Base-by-base conservation (phyloP, 2,113 vertebrate genomes). In the Amblyornis subalaris region DNA sequence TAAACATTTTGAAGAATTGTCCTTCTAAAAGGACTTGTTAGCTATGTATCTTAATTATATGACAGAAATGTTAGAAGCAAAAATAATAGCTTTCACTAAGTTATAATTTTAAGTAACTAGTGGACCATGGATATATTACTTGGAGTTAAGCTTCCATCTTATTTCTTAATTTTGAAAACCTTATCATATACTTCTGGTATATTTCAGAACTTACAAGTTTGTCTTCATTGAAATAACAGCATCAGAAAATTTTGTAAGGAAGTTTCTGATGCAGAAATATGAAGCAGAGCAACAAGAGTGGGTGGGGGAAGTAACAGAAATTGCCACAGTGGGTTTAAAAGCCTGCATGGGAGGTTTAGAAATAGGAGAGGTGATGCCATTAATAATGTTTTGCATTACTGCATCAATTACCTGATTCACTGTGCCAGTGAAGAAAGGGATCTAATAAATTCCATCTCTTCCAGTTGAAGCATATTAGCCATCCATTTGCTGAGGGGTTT, bases 391-490 rank as follows among this genome's bases (percentile, higher is more conserved):
- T 96, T 94, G 76, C 76, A 73, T 95, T 92, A 51, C 65, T 89
- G 87, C 81, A 95, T 96, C 93, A 95, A 93, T 96, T 96, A 94
- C 89, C 64, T 94, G 80, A 57, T 82, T 94, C 83, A 54, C 31
- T 58, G 18, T 91, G 93, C 83, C 55, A 69, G 22, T 81, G 84
- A 88, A 85, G 64, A 92, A 70, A 3, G 19, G 26, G 26, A 57
- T 97, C 64, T 96, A 94, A 97, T 96, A 94, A 96, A 96, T 97
- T 95, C 88, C 79, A 51, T 87, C 96, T 92, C 96, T 93, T 96
- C 82, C 93, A 96, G 92, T 92, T 97, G 95, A 94, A 96, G 76
- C 78, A 79, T 92, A 70, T 96, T 94, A 94, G 50, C 70, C 86
- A 82, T 96, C 93, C 77, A 31, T 96, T 97, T 97, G 54, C 81